A percentile compares a stretch with the other conserved stretches of the same genome.
These are phyloP conservation scores for Macrophya annulata DNA, from an alignment of 2,888 invertebrate genomes.

Conservation along the genomic window DNA sequence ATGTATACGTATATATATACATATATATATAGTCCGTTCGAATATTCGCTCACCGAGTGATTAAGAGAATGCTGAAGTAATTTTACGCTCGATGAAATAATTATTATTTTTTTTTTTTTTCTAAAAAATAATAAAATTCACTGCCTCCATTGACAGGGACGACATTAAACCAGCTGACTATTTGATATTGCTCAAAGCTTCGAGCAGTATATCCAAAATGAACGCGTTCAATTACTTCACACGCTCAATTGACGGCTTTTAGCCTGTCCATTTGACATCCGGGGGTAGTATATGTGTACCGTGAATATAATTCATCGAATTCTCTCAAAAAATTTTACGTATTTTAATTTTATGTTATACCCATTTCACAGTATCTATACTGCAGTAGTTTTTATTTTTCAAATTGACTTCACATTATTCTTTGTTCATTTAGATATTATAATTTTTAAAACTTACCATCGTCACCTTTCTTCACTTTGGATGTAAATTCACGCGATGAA, in stretches of 20 bases:
- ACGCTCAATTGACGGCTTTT: constrained; percentile 1
- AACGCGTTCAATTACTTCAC: constrained; percentile 5
- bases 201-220: constrained; percentile 1
- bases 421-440: not conserved
- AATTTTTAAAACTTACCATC: not conserved
- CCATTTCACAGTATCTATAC: not conserved
- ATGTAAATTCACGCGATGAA: not conserved
- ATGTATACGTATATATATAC: not conserved
- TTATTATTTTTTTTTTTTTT: too few species aligned
- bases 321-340: not conserved
- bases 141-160: not conserved
- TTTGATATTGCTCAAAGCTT: not conserved
- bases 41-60: not conserved
- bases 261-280: not conserved
- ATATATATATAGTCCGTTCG: not conserved
- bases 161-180: not conserved
- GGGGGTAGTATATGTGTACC: not conserved
- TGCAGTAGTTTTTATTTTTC: not conserved
- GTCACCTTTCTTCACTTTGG: constrained; percentile 1
- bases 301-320: not conserved
- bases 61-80: not conserved
- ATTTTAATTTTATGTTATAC: not conserved
- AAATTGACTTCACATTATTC: not conserved
- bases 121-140: not conserved
- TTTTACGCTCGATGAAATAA: not conserved